Evolutionary conservation across 2,888 invertebrate species (phyloP).

Genomic region (Neoascia interrupta): DNA sequence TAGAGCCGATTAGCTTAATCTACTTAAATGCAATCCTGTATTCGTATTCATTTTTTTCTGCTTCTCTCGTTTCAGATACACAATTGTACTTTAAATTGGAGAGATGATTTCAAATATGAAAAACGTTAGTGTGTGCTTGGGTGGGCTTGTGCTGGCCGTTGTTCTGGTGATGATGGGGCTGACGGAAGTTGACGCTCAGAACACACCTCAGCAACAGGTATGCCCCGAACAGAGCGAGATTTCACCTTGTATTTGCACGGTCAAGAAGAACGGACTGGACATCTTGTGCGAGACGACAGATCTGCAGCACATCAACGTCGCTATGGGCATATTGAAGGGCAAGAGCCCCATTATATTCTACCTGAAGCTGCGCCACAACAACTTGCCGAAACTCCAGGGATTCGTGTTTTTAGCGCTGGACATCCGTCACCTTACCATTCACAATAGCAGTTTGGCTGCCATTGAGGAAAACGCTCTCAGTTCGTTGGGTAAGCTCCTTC

Average conservation of each 20-base stretch:
- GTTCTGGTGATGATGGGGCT: constrained; percentile 44
- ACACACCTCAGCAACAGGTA: constrained; percentile 81
- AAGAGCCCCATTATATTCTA: constrained; percentile 91
- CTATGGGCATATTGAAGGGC: constrained; percentile 90
- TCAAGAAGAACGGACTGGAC: constrained; percentile 93
- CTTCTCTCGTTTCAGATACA: constrained; percentile 39
- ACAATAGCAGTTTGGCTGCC: constrained; percentile 92
- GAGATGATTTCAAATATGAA: constrained; percentile 61
- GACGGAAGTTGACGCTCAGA: constrained; percentile 71
- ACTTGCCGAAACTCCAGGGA: constrained; percentile 90
- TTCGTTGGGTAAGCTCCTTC: constrained; percentile 87
- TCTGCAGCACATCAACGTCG: constrained; percentile 87
- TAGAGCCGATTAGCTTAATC: constrained; percentile 39
- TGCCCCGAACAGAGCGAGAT: constrained; percentile 89
- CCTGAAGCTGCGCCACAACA: constrained; percentile 92
- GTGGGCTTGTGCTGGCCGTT: constrained; percentile 30
- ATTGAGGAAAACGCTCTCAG: constrained; percentile 93
- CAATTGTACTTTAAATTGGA: constrained; percentile 36
- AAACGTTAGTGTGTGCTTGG: constrained; percentile 29
- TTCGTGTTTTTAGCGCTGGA: constrained; percentile 93
- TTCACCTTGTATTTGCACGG: constrained; percentile 89
- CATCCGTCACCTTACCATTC: constrained; percentile 92
- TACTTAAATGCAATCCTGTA: constrained; percentile 42
- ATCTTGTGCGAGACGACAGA: constrained; percentile 94
- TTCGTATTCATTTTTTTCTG: not conserved